phyloP scores from a whole-genome alignment of 2,888 invertebrate species.

The Alloplasta piceator region DNA sequence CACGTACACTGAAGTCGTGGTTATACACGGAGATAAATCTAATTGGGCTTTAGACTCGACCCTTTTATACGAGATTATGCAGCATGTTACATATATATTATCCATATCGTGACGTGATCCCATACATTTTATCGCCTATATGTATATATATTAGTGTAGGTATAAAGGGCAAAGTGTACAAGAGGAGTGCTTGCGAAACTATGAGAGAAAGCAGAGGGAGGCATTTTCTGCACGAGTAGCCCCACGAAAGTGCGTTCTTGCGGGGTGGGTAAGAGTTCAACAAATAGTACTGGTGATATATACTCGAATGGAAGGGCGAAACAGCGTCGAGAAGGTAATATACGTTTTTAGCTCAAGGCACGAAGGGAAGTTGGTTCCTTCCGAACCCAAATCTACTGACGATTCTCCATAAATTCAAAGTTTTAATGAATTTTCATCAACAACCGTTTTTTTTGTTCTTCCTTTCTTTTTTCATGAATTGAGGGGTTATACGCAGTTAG shows the following conservation, averaged over 20 bases:
- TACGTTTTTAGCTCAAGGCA: background rate
- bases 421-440: too few relatives aligned
- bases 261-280: conserved; percentile 32
- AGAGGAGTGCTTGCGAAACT: background rate
- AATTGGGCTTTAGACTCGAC: conserved; percentile 22
- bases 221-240: conserved; percentile 38
- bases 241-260: conserved; percentile 14
- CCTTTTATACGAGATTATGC: background rate
- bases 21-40: conserved; percentile 12
- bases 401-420: too few relatives aligned
- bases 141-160: background rate
- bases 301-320: background rate
- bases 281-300: conserved; percentile 19
- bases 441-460: too few relatives aligned
- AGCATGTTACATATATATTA: conserved; percentile 1
- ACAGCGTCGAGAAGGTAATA: conserved; percentile 4
- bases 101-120: background rate
- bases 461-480: too few relatives aligned
- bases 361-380: too few relatives aligned
- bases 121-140: background rate
- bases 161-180: conserved; percentile 30
- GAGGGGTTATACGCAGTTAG: too few relatives aligned
- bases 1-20: background rate
- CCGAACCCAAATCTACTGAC: too few relatives aligned
- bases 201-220: conserved; percentile 4